Evolutionary conservation across 1,140 invertebrate species (phyloP), one percentile per base, ranked within the genome.

Genomic region (Calliphora vicina): DNA sequence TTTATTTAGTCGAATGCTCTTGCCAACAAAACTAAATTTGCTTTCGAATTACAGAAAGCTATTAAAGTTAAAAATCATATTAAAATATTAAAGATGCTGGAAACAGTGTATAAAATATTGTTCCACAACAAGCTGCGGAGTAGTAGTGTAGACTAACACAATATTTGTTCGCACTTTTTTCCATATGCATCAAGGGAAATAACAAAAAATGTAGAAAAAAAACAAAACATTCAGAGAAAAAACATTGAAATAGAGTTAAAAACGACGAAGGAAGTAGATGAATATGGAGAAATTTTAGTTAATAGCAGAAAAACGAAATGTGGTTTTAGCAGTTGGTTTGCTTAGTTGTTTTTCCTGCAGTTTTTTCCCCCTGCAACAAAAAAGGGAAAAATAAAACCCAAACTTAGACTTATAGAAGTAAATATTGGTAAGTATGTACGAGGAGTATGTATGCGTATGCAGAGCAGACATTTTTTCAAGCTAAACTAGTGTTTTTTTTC

Each of bases 91-190:
- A n/a, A n/a, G n/a, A n/a, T n/a, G n/a, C n/a, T 57, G 12, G 50
- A 57, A 57, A 57, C n/a, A 6, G 50, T 57, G 50, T 57, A 5
- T 1, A 57, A n/a, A 67, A 67, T 67, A 67, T 67, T 67, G 57
- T 67, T 67, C 17, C 17, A 57, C 12, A 57, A 15, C 45, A 57
- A 57, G 45, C 45, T 2, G 45, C 13, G 1, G 57, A 23, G n/a
- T 20, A 67, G n/a, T 67, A 10, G 57, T 67, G 57, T 23, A 67
- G 57, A 67, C 57, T 23, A 67, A 23, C 17, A 67, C n/a, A 67
- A 67, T 67, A 67, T 67, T 67, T 67, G 57, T 67, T 67, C 57
- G 57, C 57, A 67, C 57, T 67, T 67, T 67, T 57, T 67, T 67
- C 57, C 57, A 67, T 67, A 67, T 67, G 57, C 57, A 67, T 67